Evolutionary conservation across 2,888 invertebrate genomes (phyloP), one percentile per base, ranked within the genome.

Genomic region (Ormyrus nitidulus): DNA sequence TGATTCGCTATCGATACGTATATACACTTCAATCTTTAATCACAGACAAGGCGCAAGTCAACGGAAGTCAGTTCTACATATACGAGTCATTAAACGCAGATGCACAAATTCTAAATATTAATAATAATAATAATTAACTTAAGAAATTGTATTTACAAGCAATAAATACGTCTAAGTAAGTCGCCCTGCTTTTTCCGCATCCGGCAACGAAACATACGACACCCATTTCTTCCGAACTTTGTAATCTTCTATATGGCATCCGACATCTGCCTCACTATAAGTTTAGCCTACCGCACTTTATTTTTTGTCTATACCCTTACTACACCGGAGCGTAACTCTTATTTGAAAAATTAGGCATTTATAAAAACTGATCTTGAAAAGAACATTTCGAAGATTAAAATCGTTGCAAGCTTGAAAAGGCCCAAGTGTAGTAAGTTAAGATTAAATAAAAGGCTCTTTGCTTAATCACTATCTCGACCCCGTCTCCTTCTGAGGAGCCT

Each of bases 41-140:
- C 90, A 90, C 90, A 90, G 90, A 88, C 87, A 87, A 86, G 85
- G 86, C 86, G 85, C 85, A 86, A 87, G 84, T 85, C 85, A 84
- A 84, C 82, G 80, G 84, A 72, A 77, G 53, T 74, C 66, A 80
- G 70, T 80, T 74, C 58, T 82, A 83, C 79, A 62, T 49, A 49
- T 76, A 76, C 61, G 70, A 75, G 48, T 75, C 59, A 58, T 73
- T 77, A 66, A 75, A 64, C 72, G 66, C 69, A 68, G 53, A 68
- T 58, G 58, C 19, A 68, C 51, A 49, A 59, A 44, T 53, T 53
- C 70, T 64, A 73, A 53, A 74, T n/a, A 73, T 66, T 73, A 73
- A 68, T 73, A 74, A 61, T 77, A 65, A 78, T 82, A 74, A 61
- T 77, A 65, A 78, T 82, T 77, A 87, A 85, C 85, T 85, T 84